A percentile compares a stretch with the other conserved stretches of the same genome.
phyloP scores from a whole-genome alignment of 2,888 invertebrate genomes.

The Leptopilina syphax region DNA sequence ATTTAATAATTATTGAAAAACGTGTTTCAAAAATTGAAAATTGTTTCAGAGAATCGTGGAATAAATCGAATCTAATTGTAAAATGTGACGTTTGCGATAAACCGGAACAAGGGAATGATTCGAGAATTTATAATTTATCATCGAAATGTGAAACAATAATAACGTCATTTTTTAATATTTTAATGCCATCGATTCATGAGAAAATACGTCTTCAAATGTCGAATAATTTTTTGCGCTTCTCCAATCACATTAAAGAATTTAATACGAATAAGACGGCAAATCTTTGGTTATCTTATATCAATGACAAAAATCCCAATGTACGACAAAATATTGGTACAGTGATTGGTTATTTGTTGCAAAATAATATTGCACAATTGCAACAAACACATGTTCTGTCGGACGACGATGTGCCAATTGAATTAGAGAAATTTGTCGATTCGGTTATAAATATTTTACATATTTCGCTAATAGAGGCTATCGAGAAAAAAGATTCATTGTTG shows the following conservation, averaged over 20 bases:
- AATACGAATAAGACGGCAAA: constrained; percentile 70
- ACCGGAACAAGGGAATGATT: constrained; percentile 40
- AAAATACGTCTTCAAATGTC: constrained; percentile 72
- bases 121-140: constrained; percentile 53
- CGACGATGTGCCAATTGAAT: constrained; percentile 61
- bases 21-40: neutral
- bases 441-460: constrained; percentile 73
- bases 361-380: constrained; percentile 71
- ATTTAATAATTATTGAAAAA: neutral
- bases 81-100: constrained; percentile 64
- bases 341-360: constrained; percentile 69
- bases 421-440: constrained; percentile 76
- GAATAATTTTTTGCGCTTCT: constrained; percentile 73
- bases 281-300: constrained; percentile 75
- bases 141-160: constrained; percentile 64
- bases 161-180: constrained; percentile 63
- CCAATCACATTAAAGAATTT: constrained; percentile 76
- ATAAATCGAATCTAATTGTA: constrained; percentile 56
- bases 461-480: constrained; percentile 72
- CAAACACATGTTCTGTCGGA: constrained; percentile 73
- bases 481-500: constrained; percentile 78
- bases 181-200: constrained; percentile 61
- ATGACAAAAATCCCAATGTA: constrained; percentile 70
- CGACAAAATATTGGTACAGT: constrained; percentile 71
- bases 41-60: constrained; percentile 55